Conservation (phyloP, 1,140 invertebrate species). For the Andrena cerasifolii region DNA sequence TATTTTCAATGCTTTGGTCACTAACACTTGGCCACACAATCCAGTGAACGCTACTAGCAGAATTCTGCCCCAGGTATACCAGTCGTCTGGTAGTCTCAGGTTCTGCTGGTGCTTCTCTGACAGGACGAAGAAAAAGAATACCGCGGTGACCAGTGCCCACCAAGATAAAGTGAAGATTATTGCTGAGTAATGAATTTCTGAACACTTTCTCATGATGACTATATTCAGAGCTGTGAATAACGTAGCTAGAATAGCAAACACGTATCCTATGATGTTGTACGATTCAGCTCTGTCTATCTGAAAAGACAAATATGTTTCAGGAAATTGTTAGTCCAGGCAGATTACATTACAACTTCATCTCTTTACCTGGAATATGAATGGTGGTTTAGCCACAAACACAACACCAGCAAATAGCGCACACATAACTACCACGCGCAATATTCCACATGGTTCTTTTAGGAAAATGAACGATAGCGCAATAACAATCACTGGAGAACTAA, state of each 20-base stretch:
- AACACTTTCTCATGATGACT: conserved; percentile 82
- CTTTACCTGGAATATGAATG: conserved; percentile 81
- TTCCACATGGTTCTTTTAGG: conserved; percentile 83
- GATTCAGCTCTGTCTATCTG: conserved; percentile 67
- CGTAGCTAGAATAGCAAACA: conserved; percentile 80
- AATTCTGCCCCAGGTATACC: conserved; percentile 78
- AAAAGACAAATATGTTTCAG: conserved; percentile 27
- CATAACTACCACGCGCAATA: conserved; percentile 82
- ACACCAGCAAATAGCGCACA: conserved; percentile 82
- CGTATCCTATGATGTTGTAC: conserved; percentile 81
- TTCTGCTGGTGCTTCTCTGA: conserved; percentile 67
- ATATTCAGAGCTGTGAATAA: conserved; percentile 83
- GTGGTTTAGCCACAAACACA: conserved; percentile 82
- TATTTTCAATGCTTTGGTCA: conserved; percentile 81
- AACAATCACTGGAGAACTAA: conserved; percentile 84
- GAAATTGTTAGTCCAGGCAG: not conserved
- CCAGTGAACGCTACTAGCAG: conserved; percentile 76
- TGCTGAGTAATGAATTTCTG: conserved; percentile 82
- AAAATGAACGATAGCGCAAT: conserved; percentile 83
- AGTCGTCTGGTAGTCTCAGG: conserved; percentile 70
- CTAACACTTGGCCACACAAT: conserved; percentile 80
- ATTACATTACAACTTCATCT: not conserved
- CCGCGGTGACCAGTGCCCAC: conserved; percentile 78
- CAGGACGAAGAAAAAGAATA: conserved; percentile 73
- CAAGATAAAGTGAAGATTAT: conserved; percentile 81